Conservation (phyloP, 2,888 invertebrate genomes). For the Auanema freiburgensis region DNA sequence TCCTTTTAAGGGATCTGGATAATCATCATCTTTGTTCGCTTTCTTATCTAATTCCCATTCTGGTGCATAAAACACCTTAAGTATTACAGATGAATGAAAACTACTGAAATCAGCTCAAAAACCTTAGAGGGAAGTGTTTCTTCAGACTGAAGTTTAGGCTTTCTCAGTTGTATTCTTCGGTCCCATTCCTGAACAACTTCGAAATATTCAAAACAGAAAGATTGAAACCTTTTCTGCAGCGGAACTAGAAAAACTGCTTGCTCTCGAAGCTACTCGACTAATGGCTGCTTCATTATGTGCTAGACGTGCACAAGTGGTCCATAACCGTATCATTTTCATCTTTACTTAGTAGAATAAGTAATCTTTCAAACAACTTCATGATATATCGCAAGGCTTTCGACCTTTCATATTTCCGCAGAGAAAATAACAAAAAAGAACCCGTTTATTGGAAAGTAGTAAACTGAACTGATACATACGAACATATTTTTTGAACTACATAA, state of each 20-base stretch:
- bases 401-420: too few relatives aligned
- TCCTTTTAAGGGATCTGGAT: conserved; percentile 43
- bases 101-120: neutral
- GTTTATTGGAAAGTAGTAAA: too few relatives aligned
- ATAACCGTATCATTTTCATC: too few relatives aligned
- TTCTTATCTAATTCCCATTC: conserved; percentile 58
- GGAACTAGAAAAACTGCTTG: neutral
- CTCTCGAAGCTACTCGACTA: neutral
- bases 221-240: neutral
- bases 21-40: conserved; percentile 48
- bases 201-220: neutral
- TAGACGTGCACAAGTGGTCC: too few relatives aligned
- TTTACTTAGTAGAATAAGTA: too few relatives aligned
- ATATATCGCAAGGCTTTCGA: too few relatives aligned
- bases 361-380: too few relatives aligned
- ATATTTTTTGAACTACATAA: too few relatives aligned
- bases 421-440: too few relatives aligned
- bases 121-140: conserved; percentile 39
- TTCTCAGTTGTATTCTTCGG: conserved; percentile 32
- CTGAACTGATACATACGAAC: too few relatives aligned
- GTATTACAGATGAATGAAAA: neutral
- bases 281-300: conserved; percentile 6
- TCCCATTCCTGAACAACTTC: conserved; percentile 31
- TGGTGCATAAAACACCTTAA: conserved; percentile 53
- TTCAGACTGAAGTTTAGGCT: conserved; percentile 44